Evolutionary conservation across 2,888 invertebrate species (phyloP).

Genomic region (Drosophila acutilabella): DNA sequence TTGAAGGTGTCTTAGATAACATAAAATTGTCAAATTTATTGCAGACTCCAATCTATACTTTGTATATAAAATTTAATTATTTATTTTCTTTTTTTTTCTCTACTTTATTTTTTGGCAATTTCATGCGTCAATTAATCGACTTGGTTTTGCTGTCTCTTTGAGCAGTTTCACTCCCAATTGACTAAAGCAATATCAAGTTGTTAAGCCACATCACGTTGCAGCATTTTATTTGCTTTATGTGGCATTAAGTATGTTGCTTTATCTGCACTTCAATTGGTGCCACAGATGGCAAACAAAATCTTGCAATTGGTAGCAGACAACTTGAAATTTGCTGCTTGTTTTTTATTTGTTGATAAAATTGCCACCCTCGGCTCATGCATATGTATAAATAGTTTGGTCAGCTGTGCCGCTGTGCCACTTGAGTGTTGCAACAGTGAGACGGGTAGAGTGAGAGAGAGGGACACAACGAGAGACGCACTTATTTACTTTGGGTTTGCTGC

Average conservation of each 20-base stretch:
- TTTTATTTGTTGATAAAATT: slow-evolving; percentile 15
- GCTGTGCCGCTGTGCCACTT: slow-evolving; percentile 31
- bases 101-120: background rate
- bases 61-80: too few relatives aligned
- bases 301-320: slow-evolving; percentile 28
- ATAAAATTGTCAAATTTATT: too few relatives aligned
- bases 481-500: slow-evolving; percentile 54
- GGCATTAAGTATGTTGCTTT: slow-evolving; percentile 20
- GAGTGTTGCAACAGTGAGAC: slow-evolving; percentile 2
- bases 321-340: slow-evolving; percentile 4
- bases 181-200: slow-evolving; percentile 16
- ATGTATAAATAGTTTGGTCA: slow-evolving; percentile 40
- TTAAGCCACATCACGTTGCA: slow-evolving; percentile 54
- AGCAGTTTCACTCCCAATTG: background rate
- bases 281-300: slow-evolving; percentile 26
- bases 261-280: background rate
- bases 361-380: slow-evolving; percentile 19
- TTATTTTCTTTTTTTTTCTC: too few relatives aligned
- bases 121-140: background rate
- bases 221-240: slow-evolving; percentile 41
- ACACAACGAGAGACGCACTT: slow-evolving; percentile 22
- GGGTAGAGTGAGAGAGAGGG: background rate
- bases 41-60: too few relatives aligned
- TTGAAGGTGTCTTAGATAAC: too few relatives aligned
- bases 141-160: background rate